A percentile compares a stretch with the other conserved stretches of the same genome.
phyloP scores from a whole-genome alignment of 2,888 invertebrate genomes.

The Ernsta delagoae region DNA sequence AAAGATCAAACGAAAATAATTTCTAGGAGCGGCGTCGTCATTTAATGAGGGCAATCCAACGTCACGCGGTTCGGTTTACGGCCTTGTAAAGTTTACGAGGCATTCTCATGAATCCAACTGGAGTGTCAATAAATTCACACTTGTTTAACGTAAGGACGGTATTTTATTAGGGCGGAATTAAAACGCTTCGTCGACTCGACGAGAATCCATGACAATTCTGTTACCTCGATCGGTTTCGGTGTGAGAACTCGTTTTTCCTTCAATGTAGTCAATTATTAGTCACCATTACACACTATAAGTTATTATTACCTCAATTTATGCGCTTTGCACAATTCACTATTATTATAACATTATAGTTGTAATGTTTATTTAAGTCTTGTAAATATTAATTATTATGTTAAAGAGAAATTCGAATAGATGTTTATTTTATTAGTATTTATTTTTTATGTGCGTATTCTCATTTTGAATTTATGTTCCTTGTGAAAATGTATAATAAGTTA shows the following conservation, averaged over 20 bases:
- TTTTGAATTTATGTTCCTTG: slow-evolving; percentile 29
- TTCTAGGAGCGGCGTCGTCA: slow-evolving; percentile 76
- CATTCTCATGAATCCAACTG: slow-evolving; percentile 66
- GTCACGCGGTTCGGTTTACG: slow-evolving; percentile 63
- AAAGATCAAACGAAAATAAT: slow-evolving; percentile 74
- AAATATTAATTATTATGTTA: slow-evolving; percentile 58
- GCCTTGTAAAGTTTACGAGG: slow-evolving; percentile 71
- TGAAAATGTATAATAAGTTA: slow-evolving; percentile 19
- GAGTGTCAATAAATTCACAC: slow-evolving; percentile 76
- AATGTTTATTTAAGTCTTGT: slow-evolving; percentile 45
- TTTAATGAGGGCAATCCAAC: slow-evolving; percentile 58
- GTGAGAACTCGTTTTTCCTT: slow-evolving; percentile 46
- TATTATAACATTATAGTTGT: slow-evolving; percentile 41
- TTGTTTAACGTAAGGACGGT: slow-evolving; percentile 46
- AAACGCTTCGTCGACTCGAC: slow-evolving; percentile 36
- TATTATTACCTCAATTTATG: slow-evolving; percentile 79
- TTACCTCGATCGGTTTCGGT: slow-evolving; percentile 70
- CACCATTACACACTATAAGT: slow-evolving; percentile 82
- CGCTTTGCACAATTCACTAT: slow-evolving; percentile 82
- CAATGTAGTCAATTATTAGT: slow-evolving; percentile 79
- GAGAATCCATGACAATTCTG: slow-evolving; percentile 74
- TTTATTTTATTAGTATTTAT: slow-evolving; percentile 26
- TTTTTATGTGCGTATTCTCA: slow-evolving; percentile 19
- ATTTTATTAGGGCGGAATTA: slow-evolving; percentile 38
- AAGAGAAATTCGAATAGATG: slow-evolving; percentile 23